These are phyloP conservation scores for Galaxias olidus DNA, from an alignment of 2,797 vertebrate genomes.

Conservation along the genomic window DNA sequence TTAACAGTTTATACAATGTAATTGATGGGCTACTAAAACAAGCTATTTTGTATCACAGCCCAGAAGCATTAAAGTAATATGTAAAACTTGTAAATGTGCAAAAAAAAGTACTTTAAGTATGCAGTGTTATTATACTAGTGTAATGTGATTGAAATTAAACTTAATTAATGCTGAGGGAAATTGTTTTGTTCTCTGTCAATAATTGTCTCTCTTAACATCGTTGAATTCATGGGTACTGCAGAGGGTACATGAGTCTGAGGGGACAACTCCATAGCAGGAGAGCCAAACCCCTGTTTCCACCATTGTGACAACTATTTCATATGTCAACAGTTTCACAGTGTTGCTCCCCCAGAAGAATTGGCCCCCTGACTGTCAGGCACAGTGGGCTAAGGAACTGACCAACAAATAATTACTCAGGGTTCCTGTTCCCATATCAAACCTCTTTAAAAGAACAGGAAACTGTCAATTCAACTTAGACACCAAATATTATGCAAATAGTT, in stretches of 20 bases:
- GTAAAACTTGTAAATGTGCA: too few species aligned
- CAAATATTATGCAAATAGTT: constrained; percentile 88
- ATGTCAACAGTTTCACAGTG: constrained; percentile 18
- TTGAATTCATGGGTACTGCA: not conserved
- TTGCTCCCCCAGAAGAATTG: constrained; percentile 52
- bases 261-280: constrained; percentile 3
- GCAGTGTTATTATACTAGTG: too few species aligned
- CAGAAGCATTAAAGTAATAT: too few species aligned
- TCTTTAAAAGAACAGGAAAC: constrained; percentile 86
- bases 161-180: too few species aligned
- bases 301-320: constrained; percentile 29
- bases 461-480: constrained; percentile 86
- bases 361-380: constrained; percentile 81
- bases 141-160: too few species aligned
- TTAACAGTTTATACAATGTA: too few species aligned
- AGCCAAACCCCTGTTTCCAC: constrained; percentile 3
- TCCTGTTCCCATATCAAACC: constrained; percentile 87
- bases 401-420: constrained; percentile 82
- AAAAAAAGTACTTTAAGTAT: too few species aligned
- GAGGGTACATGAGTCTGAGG: constrained; percentile 1
- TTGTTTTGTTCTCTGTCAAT: too few species aligned
- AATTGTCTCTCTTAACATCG: too few species aligned
- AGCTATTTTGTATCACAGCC: too few species aligned
- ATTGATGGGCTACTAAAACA: too few species aligned
- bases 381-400: constrained; percentile 87